Evolutionary conservation across 2,888 invertebrate genomes (phyloP), one percentile per base, ranked within the genome.

Genomic region (Brachynemurus nebulosus): DNA sequence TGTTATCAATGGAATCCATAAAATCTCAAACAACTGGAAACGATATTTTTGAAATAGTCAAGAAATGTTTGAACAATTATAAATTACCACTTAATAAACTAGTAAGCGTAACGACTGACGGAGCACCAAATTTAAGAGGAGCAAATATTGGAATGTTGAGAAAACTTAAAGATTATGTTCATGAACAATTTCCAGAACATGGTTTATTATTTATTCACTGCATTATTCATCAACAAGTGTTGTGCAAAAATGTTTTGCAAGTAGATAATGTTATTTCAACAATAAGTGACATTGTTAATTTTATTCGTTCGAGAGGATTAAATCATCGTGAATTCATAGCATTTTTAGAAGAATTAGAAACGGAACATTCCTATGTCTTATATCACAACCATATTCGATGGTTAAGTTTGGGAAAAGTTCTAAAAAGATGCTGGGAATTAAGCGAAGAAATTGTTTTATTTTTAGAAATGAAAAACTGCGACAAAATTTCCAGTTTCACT

Each of bases 241-340:
- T 33, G 35, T 43, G 43, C 37, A 21, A 36, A 37, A 43, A 43
- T 37, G 37, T 43, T 43, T 43, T 43, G 37, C 35, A 43, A 19
- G 35, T 37, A 43, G 43, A 43, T 43, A 35, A 43, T 43, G 43
- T 43, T 43, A 43, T 43, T 35, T 37, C 35, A 36, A 36, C 37
- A 43, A 36, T 43, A 37, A 43, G 36, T 43, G 37, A 43, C 35
- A 37, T 36, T 36, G 43, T 43, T 37, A 43, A 36, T 43, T 43
- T 43, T 16, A 43, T 43, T 37, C 35, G 36, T 37, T 43, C 43
- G 19, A 18, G 37, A 37, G 14, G 36, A 20, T 20, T 21, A 27
- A 40, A 40, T 40, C 40, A 40, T 27, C 23, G 40, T 25, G 27
- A 12, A 40, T 40, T 40, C 27, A 40, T 25, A 40, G 27, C n/a